These are phyloP conservation scores for Leptopterna dolabrata DNA, from an alignment of 2,888 invertebrate species.

Conservation along the genomic window DNA sequence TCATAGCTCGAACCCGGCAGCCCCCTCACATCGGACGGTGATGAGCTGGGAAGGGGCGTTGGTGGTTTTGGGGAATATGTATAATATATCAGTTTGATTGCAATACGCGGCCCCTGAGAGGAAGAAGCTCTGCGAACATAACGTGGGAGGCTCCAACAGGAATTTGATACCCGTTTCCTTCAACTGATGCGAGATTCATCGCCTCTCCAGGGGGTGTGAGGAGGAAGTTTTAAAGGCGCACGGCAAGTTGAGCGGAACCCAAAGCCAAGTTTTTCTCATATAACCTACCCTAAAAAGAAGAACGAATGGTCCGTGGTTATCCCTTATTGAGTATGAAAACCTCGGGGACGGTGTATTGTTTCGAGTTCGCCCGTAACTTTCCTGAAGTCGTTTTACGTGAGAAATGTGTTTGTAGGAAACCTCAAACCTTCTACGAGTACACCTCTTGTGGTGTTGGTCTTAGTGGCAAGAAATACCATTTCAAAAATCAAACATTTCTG, in stretches of 20 bases:
- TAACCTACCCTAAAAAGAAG: background rate
- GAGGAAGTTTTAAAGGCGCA: background rate
- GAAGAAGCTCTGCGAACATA: background rate
- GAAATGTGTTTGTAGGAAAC: no score
- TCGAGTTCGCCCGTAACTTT: background rate
- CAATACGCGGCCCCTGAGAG: background rate
- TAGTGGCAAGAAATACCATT: no score
- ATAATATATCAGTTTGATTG: constrained; percentile 11
- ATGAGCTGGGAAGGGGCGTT: background rate
- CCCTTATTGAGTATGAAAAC: background rate
- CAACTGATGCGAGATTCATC: background rate
- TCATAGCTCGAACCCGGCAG: background rate
- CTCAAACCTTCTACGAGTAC: no score
- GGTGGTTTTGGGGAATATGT: background rate
- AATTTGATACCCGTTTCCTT: background rate
- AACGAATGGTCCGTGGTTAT: background rate
- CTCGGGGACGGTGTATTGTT: background rate
- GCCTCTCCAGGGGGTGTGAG: background rate
- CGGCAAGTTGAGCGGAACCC: background rate
- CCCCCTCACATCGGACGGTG: background rate
- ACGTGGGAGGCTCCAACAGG: background rate
- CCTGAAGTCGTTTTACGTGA: no score
- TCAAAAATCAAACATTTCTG: no score
- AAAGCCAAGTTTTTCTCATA: background rate
- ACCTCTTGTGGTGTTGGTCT: no score